Conservation (phyloP, 2,797 vertebrate genomes). For the Odontamblyopus lacepedii region DNA sequence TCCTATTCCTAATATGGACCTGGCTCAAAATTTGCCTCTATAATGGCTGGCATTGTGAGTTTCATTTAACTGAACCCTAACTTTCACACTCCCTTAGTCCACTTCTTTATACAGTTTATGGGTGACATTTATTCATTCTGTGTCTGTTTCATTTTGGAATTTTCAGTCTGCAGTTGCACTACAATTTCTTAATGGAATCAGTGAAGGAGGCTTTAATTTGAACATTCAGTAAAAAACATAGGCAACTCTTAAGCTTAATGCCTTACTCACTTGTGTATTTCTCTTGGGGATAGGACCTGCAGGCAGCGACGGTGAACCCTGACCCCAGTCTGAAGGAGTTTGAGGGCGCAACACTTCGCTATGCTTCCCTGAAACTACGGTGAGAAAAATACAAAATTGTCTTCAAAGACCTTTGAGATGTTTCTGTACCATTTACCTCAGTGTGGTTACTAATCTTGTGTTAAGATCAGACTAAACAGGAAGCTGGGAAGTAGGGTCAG, state of each 20-base stretch:
- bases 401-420: background rate
- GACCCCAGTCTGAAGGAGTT: constrained; percentile 98
- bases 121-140: background rate
- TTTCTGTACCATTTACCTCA: background rate
- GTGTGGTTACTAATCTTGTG: constrained; percentile 23
- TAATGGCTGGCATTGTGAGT: no score
- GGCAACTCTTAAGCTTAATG: constrained; percentile 5
- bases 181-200: constrained; percentile 1
- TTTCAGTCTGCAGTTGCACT: background rate
- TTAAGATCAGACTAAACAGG: constrained; percentile 38
- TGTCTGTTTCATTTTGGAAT: background rate
- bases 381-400: constrained; percentile 49
- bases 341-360: constrained; percentile 95
- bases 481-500: constrained; percentile 36
- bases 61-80: no score
- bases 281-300: constrained; percentile 85
- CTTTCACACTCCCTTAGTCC: no score
- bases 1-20: no score
- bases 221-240: constrained; percentile 11
- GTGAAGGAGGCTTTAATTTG: constrained; percentile 37
- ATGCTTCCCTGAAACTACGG: constrained; percentile 96
- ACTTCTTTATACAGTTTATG: no score
- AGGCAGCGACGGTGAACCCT: constrained; percentile 93
- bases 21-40: no score
- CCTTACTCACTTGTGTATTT: constrained; percentile 39